Evolutionary conservation across 2,113 vertebrate species (phyloP).

Genomic region (Empidonax alnorum): DNA sequence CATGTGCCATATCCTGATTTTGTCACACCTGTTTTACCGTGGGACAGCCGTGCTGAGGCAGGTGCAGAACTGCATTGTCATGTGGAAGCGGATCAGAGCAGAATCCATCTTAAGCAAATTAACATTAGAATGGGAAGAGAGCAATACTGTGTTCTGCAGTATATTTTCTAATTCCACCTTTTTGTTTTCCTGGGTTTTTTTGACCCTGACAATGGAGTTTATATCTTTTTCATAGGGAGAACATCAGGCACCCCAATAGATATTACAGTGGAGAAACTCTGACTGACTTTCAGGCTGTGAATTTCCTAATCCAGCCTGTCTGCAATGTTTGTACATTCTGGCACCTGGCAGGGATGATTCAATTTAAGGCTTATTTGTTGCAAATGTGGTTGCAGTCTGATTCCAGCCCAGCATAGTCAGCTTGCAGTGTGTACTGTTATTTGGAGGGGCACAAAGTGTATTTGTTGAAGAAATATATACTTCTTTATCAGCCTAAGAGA

Average conservation of each 20-base stretch:
- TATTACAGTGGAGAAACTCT: background rate
- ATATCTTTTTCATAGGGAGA: background rate
- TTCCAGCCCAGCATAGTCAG: background rate
- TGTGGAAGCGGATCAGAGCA: background rate
- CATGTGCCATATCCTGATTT: background rate
- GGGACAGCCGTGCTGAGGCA: background rate
- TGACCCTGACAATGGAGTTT: background rate
- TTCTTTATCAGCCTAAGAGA: background rate
- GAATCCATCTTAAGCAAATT: background rate
- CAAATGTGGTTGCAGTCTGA: background rate
- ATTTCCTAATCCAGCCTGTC: background rate
- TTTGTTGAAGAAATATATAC: background rate
- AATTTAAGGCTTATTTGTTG: background rate
- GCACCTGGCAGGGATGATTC: background rate
- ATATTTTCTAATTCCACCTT: background rate
- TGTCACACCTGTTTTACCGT: background rate
- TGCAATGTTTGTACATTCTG: background rate
- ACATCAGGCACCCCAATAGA: background rate
- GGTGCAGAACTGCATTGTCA: background rate
- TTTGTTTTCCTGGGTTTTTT: background rate
- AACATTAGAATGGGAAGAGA: background rate
- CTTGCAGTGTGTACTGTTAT: background rate
- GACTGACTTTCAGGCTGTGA: background rate
- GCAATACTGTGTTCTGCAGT: background rate
- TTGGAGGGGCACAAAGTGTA: background rate